Base-by-base conservation (phyloP, 2,797 vertebrate species). In the Poeciliopsis gracilis region DNA sequence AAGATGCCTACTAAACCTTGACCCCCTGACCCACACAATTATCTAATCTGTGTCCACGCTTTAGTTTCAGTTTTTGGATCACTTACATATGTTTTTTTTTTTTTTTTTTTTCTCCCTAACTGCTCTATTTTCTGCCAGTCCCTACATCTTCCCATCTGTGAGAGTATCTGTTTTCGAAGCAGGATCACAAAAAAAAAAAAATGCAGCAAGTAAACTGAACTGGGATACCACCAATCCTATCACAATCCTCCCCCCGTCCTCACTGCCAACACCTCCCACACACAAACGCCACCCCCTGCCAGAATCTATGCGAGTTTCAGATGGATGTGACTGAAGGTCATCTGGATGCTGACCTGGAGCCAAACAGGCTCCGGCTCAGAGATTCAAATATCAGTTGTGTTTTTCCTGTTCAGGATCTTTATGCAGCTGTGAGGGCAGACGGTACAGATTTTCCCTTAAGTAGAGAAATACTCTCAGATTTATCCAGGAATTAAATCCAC, bases 321-420 rank as follows among this genome's bases (percentile, higher is more conserved):
- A 83, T 89, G 76, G 83, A 88, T 82, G 78, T 89, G 83, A 87
- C 90, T 89, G 87, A 93, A 94, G 92, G 93, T 94, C 90, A 92
- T 87, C 76, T 74, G 79, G 73, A 73, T n/a, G 77, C 86, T 90
- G 88, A 92, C 76, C 86, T 84, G 83, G 74, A 86, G 86, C 89
- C 89, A 90, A 90, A 91, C 78, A 61, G 67, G 75, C 81, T 78
- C 81, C 78, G 87, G 78, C 72, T 88, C 83, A 80, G 81, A 82
- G 86, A 87, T 82, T 87, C 85, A 92, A 90, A 91, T 49, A 90
- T 16, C n/a, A 67, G 74, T 70, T 85, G 79, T 85, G 84, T 86
- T 88, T 79, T 79, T 47, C 53, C 78, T 78, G 79, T 78, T 80
- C 74, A 70, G 83, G 81, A 77, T 86, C 75, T 83, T 86, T 86